A percentile compares a stretch with the other conserved stretches of the same genome.
These are phyloP conservation scores for Rhopalosiphum nymphaeae DNA, from an alignment of 2,888 invertebrate genomes.

Conservation along the genomic window DNA sequence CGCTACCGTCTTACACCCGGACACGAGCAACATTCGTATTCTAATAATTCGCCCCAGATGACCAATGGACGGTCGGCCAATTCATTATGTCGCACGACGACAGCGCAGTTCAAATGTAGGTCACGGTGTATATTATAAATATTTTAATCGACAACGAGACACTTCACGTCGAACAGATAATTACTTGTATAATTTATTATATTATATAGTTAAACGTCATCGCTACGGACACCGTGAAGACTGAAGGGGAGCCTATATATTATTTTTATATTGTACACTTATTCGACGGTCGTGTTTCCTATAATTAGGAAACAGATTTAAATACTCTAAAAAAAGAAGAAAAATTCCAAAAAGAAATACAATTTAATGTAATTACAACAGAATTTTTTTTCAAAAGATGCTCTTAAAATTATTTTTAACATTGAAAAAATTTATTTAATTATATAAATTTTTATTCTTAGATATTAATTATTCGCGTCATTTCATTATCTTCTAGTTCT, in stretches of 20 bases:
- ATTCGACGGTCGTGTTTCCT: background rate
- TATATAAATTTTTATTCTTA: no score
- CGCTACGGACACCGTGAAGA: background rate
- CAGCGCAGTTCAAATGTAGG: background rate
- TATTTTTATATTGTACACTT: background rate
- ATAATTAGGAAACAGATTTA: no score
- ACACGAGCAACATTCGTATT: background rate
- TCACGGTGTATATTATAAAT: background rate
- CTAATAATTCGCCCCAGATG: background rate
- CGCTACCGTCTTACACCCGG: constrained; percentile 4
- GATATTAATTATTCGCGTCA: no score
- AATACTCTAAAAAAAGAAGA: no score
- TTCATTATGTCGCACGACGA: background rate
- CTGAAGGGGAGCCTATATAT: background rate
- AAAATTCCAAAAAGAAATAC: no score
- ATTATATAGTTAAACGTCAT: background rate
- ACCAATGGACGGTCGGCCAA: background rate
- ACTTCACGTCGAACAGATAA: background rate
- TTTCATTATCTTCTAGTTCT: no score
- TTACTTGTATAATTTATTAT: background rate
- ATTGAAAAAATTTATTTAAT: no score
- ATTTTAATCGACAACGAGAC: background rate
- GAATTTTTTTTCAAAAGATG: no score
- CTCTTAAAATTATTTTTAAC: no score
- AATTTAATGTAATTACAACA: no score